phyloP scores from a whole-genome alignment of 37 sponge, comb jelly and placozoan species.

The Crambe crambe region DNA sequence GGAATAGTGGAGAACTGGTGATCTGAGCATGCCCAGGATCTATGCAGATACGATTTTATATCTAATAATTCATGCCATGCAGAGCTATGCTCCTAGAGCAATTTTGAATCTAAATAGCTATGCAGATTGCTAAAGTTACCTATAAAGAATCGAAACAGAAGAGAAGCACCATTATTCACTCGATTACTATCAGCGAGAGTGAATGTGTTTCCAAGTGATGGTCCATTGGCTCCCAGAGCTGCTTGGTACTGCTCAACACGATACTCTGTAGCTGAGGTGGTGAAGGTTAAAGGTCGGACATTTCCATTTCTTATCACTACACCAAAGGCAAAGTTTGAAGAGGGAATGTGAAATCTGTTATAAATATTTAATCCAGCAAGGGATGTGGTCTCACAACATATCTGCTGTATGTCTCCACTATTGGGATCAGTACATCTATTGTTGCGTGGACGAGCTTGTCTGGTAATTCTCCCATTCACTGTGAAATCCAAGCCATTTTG shows the following conservation, averaged over 20 bases:
- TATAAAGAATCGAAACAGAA: not conserved
- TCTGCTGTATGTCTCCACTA: not conserved
- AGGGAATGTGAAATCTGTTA: not conserved
- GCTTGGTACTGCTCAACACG: not conserved
- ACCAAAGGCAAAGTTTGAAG: not conserved
- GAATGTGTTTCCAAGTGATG: not conserved
- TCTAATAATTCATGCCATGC: too few relatives aligned
- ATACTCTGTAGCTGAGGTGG: not conserved
- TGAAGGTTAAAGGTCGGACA: not conserved
- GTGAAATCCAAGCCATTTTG: not conserved
- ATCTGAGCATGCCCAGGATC: too few relatives aligned
- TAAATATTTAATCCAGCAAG: not conserved
- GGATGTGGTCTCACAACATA: not conserved
- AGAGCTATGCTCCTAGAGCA: not conserved
- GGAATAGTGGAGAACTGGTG: not conserved
- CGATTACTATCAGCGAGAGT: not conserved
- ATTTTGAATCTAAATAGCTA: too few relatives aligned
- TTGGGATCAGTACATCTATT: not conserved
- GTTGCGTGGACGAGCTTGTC: not conserved
- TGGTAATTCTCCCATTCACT: not conserved
- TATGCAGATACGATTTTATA: too few relatives aligned
- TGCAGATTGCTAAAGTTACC: too few relatives aligned
- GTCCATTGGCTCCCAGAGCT: too few relatives aligned
- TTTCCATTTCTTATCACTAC: not conserved
- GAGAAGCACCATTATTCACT: not conserved